Conservation (phyloP, 2,113 vertebrate genomes). For the Gallinago paraguaiae region DNA sequence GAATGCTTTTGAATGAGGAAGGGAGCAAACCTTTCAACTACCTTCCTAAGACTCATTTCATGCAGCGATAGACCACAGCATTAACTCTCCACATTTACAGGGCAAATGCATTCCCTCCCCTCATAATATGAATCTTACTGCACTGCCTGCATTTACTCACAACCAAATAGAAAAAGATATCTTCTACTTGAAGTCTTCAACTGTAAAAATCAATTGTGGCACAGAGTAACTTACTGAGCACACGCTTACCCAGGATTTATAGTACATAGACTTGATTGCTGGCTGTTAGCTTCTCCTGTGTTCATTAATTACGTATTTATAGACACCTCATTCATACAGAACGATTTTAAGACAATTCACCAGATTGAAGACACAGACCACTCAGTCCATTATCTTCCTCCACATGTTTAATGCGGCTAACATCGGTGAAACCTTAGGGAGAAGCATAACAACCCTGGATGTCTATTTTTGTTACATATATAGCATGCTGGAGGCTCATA, state of each 20-base stretch:
- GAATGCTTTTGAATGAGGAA: neutral
- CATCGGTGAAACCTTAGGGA: neutral
- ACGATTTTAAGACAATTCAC: neutral
- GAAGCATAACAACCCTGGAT: neutral
- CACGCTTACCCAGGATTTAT: neutral
- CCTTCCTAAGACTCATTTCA: neutral
- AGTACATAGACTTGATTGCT: neutral
- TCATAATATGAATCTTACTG: neutral
- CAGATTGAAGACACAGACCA: too few relatives aligned
- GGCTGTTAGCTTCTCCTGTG: neutral
- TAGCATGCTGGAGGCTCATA: fast-evolving
- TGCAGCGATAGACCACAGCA: neutral
- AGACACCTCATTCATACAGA: neutral
- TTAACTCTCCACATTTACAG: neutral
- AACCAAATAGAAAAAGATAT: neutral
- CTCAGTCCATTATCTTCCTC: neutral
- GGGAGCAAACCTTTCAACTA: neutral
- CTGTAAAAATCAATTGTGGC: neutral
- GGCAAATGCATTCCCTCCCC: neutral
- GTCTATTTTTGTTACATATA: neutral
- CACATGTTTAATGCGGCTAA: fast-evolving
- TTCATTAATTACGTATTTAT: neutral
- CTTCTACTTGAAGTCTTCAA: neutral
- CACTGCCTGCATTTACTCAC: neutral
- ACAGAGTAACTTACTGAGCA: neutral